These are phyloP conservation scores for Neopelma chrysocephalum DNA, from an alignment of 2,797 vertebrate species.

Conservation along the genomic window DNA sequence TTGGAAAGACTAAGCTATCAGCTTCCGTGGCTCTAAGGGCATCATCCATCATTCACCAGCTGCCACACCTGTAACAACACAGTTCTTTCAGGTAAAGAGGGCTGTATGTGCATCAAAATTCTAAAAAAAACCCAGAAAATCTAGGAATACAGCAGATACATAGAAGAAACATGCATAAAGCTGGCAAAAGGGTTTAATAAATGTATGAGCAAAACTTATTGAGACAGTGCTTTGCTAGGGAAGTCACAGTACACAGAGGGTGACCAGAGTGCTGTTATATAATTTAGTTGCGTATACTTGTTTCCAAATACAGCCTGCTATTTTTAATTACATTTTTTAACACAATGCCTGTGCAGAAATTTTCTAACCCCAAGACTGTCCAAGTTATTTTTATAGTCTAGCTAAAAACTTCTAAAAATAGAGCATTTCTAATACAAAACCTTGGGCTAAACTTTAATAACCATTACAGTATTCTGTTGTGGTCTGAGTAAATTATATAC, in stretches of 20 bases:
- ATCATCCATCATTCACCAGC: not conserved
- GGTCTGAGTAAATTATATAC: not conserved
- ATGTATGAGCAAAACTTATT: not conserved
- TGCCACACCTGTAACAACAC: not conserved
- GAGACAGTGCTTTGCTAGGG: not conserved
- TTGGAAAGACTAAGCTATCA: not conserved
- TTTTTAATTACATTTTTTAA: conserved; percentile 16
- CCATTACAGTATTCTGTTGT: not conserved
- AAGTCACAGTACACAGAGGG: not conserved
- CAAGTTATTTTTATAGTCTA: not conserved
- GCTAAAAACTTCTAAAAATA: conserved; percentile 3
- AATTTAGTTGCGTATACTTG: not conserved
- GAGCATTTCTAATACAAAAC: not conserved
- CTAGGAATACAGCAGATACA: not conserved
- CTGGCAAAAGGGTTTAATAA: not conserved
- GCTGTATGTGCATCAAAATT: not conserved
- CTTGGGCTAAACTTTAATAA: not conserved
- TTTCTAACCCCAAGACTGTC: not conserved
- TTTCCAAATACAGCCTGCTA: not conserved
- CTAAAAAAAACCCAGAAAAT: not conserved
- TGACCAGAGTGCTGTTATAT: not conserved
- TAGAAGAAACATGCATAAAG: not conserved
- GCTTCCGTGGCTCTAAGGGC: not conserved
- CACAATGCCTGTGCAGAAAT: not conserved
- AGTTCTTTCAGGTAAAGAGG: not conserved